These are phyloP conservation scores for Megaceryle torquata DNA, from an alignment of 2,113 vertebrate genomes.

Conservation along the genomic window DNA sequence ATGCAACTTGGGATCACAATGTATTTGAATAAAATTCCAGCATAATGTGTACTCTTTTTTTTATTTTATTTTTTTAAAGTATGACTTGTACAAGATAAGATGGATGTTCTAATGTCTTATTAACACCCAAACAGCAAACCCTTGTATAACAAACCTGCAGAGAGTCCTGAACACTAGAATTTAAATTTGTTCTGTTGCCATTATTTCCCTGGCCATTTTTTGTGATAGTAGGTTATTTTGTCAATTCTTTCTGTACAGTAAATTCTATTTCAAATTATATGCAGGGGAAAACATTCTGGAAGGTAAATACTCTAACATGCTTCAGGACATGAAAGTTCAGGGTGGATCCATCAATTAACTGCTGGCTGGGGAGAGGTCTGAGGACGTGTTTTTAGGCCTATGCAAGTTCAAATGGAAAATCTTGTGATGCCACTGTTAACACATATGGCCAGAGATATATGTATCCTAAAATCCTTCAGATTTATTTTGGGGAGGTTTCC, in stretches of 20 bases:
- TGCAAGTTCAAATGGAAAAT: not conserved
- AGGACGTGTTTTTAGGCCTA: not conserved
- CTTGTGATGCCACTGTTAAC: accelerated
- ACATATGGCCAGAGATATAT: not conserved
- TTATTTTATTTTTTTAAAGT: not conserved
- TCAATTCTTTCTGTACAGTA: not conserved
- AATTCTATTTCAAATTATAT: not conserved
- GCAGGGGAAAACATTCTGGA: not conserved
- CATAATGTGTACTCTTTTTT: accelerated
- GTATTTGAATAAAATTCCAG: not conserved
- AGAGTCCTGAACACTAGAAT: not conserved
- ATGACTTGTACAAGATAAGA: not conserved
- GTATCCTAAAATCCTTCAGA: not conserved
- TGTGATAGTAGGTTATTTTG: not conserved
- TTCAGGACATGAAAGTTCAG: not conserved
- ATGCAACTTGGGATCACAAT: not conserved
- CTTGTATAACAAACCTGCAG: not conserved
- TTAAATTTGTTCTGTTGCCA: not conserved
- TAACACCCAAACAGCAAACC: not conserved
- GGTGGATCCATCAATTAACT: not conserved
- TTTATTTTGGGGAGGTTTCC: not conserved
- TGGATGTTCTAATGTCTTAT: not conserved
- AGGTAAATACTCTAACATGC: not conserved
- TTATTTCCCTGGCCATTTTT: not conserved
- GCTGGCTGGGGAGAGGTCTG: not conserved